Evolutionary conservation across 2,888 invertebrate genomes (phyloP).

Genomic region (Drepana falcataria): DNA sequence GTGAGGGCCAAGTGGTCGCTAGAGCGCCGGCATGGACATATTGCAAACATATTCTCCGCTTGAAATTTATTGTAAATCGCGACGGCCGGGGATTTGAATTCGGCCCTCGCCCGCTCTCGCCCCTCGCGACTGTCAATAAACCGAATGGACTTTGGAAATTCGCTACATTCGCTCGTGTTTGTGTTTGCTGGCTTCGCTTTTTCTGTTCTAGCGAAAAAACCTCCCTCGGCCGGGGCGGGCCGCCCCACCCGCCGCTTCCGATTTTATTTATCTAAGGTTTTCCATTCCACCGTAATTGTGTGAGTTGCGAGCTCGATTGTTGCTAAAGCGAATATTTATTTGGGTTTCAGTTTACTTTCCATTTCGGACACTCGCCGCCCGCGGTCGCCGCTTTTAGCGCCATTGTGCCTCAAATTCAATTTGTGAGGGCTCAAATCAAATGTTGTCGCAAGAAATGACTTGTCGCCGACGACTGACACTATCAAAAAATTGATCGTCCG

Average conservation of each 20-base stretch:
- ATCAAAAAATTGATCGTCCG: slow-evolving; percentile 73
- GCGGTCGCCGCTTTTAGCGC: slow-evolving; percentile 24
- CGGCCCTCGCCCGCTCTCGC: slow-evolving; percentile 36
- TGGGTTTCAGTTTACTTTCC: slow-evolving; percentile 67
- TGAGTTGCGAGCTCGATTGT: slow-evolving; percentile 72
- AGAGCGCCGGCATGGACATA: slow-evolving; percentile 48
- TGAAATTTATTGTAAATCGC: slow-evolving; percentile 76
- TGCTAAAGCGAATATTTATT: slow-evolving; percentile 77
- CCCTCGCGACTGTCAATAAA: slow-evolving; percentile 63
- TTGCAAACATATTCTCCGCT: slow-evolving; percentile 74
- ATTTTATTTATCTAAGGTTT: slow-evolving; percentile 76
- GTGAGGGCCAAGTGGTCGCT: slow-evolving; percentile 48
- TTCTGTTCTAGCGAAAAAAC: slow-evolving; percentile 50
- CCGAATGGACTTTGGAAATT: slow-evolving; percentile 72
- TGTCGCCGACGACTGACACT: slow-evolving; percentile 64
- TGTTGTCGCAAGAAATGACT: slow-evolving; percentile 70
- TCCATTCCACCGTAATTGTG: slow-evolving; percentile 74
- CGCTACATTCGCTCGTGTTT: slow-evolving; percentile 72
- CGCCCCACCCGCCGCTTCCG: slow-evolving; percentile 49
- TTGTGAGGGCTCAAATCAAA: slow-evolving; percentile 67
- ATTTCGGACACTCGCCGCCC: slow-evolving; percentile 25
- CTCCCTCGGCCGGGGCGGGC: slow-evolving; percentile 18
- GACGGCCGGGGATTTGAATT: slow-evolving; percentile 65
- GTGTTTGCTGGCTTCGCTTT: slow-evolving; percentile 69
- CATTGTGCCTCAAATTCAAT: slow-evolving; percentile 72